These are phyloP conservation scores for Lasioglossum albipes DNA, from an alignment of 1,140 invertebrate genomes.

Conservation along the genomic window DNA sequence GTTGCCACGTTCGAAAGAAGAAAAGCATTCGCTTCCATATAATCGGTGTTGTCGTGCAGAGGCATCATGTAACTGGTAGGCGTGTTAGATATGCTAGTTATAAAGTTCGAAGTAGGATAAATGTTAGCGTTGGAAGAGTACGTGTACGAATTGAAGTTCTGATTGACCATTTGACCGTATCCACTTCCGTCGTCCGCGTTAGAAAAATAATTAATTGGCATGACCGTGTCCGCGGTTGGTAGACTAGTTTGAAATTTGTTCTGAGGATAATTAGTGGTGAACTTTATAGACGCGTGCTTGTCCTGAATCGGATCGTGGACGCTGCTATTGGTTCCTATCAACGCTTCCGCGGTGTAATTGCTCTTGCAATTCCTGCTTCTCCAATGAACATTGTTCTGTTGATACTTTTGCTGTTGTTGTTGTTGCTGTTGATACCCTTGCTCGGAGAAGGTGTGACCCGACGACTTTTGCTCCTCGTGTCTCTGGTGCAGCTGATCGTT, in stretches of 20 bases:
- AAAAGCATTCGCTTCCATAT: conserved; percentile 75
- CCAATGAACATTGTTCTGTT: conserved; percentile 77
- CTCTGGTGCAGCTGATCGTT: conserved; percentile 69
- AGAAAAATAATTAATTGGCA: conserved; percentile 78
- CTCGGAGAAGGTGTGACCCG: conserved; percentile 65
- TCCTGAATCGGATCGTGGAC: conserved; percentile 74
- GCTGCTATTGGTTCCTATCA: conserved; percentile 79
- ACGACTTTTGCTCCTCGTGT: conserved; percentile 74
- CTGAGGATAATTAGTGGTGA: conserved; percentile 73
- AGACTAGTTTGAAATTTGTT: conserved; percentile 74
- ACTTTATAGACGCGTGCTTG: conserved; percentile 74
- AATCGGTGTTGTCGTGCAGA: conserved; percentile 76
- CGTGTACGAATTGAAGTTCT: conserved; percentile 78
- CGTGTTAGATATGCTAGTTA: conserved; percentile 76
- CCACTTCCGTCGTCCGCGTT: conserved; percentile 73
- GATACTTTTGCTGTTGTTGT: conserved; percentile 70
- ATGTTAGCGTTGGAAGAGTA: conserved; percentile 78
- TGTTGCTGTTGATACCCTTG: conserved; percentile 71
- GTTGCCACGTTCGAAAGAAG: conserved; percentile 70
- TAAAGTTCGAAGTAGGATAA: conserved; percentile 77
- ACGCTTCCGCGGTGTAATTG: conserved; percentile 83
- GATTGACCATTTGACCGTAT: conserved; percentile 77
- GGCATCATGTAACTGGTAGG: conserved; percentile 78
- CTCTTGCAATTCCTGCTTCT: conserved; percentile 78
- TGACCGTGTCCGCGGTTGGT: conserved; percentile 69